phyloP scores from a whole-genome alignment of 2,797 vertebrate genomes.

The Hydrophis major region DNA sequence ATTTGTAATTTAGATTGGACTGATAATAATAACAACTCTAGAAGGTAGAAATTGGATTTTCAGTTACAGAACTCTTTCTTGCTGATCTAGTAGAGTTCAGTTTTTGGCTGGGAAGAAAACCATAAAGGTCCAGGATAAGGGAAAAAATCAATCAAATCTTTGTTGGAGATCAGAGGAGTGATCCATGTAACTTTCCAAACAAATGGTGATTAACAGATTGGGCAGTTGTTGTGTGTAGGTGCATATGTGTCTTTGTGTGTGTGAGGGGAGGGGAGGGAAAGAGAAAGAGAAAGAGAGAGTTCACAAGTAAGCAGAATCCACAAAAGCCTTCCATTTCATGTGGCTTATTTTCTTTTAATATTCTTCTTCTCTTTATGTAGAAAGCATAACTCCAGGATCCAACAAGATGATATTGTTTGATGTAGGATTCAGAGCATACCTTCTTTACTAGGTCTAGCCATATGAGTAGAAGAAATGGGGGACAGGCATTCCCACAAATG shows the following conservation, averaged over 20 bases:
- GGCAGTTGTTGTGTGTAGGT: background rate
- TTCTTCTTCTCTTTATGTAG: background rate
- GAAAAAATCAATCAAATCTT: background rate
- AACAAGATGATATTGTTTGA: background rate
- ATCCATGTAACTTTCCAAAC: background rate
- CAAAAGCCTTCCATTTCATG: background rate
- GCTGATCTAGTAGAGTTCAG: background rate
- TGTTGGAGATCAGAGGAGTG: background rate
- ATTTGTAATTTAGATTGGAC: background rate
- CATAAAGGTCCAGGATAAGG: background rate
- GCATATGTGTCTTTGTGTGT: too few relatives aligned
- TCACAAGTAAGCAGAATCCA: background rate
- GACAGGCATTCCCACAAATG: background rate
- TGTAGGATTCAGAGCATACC: background rate
- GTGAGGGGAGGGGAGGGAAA: background rate
- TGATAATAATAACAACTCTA: background rate
- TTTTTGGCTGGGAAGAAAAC: background rate
- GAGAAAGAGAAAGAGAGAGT: background rate
- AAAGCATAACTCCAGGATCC: background rate
- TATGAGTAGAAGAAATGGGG: background rate
- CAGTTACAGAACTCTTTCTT: background rate
- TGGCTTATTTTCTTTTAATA: background rate
- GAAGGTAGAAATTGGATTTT: background rate
- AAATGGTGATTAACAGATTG: background rate
- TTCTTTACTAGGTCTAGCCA: background rate